Evolutionary conservation across 2,797 vertebrate genomes (phyloP).

Genomic region (Anas bernieri): DNA sequence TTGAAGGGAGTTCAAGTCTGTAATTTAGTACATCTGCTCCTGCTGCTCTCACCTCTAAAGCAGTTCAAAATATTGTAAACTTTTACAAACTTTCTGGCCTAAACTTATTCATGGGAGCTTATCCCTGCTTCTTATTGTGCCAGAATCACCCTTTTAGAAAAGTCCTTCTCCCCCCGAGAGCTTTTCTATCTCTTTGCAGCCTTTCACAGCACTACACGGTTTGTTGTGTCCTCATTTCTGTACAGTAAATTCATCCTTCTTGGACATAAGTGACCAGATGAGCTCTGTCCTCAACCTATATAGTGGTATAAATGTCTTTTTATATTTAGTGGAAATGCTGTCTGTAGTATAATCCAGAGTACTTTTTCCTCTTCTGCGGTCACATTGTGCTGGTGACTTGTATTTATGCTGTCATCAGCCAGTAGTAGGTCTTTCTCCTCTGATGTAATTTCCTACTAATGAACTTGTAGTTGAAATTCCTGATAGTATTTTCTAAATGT

Average conservation of each 20-base stretch:
- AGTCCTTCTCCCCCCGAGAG: neutral
- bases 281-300: neutral
- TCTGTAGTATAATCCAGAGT: neutral
- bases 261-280: neutral
- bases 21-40: neutral
- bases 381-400: neutral
- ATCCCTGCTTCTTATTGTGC: neutral
- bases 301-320: neutral
- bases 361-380: neutral
- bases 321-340: neutral
- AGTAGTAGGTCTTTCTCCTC: neutral
- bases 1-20: fast-evolving
- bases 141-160: neutral
- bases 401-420: neutral
- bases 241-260: neutral
- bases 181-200: neutral
- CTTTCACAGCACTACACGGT: neutral
- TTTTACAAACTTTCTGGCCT: neutral
- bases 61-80: neutral
- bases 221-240: neutral
- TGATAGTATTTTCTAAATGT: neutral
- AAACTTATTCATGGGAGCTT: neutral
- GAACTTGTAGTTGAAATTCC: conserved; percentile 5
- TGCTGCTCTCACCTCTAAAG: conserved; percentile 2
- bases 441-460: neutral